Base-by-base conservation (phyloP, 2,113 vertebrate genomes). In the Boulengeromyrus knoepffleri region DNA sequence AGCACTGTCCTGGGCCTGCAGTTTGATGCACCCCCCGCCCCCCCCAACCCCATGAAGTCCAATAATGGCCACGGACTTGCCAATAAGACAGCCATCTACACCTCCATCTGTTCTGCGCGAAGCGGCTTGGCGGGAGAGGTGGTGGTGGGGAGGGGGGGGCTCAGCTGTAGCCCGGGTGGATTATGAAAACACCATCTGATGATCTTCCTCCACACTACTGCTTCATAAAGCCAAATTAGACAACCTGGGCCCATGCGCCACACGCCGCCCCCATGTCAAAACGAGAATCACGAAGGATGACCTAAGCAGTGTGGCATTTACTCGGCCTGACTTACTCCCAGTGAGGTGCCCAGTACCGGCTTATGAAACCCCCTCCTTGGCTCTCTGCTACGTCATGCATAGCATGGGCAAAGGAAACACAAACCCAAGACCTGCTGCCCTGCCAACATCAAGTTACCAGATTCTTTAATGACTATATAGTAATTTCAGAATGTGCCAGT, bases 161-260 rank as follows among this genome's bases (percentile, higher is more conserved):
- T 62, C 36, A 36, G 87, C 53, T 27, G 36, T 42, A 53, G 15
- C 87, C 87, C 5, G 53, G 31, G 36, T 45, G 87, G 87, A 88
- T 88, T 88, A 88, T 39, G 10, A 39, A 88, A 58, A 88, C 87
- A 45, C 87, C 87, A 88, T 66, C 87, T 58, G 56, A 88, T 66
- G 31, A 66, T 88, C 87, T 88, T 36, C 31, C 52, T 88, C 9
- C 52, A 31, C 50, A 7, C 49, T 53, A 53, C 15, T 39, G 50
- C 49, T 87, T 39, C 50, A 27, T 19, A 62, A 52, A 24, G 36
- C 52, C 53, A 8, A 31, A 12, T 66, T n/a, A 66, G 87, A 45
- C 53, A 88, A 39, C 52, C 31, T 62, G 53, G 21, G 21, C 17
- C 3, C n/a, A 36, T 17, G 10, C 1, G 49, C 49, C 49, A 36